Base-by-base conservation (phyloP, 2,888 invertebrate genomes). In the Steromphala cineraria region DNA sequence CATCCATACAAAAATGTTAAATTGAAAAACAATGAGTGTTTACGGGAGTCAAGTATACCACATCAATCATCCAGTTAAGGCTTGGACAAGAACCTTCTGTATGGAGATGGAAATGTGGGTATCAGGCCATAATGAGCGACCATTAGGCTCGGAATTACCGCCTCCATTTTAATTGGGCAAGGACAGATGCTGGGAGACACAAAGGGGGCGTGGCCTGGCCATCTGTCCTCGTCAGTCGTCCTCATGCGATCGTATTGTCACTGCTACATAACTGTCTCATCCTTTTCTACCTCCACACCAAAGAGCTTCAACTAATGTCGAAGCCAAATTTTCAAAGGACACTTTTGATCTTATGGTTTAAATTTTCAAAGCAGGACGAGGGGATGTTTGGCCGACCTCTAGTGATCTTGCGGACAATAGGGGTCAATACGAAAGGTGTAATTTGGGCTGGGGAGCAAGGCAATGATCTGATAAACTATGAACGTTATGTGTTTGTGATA, bases 201-300 rank as follows among this genome's bases (percentile, higher is more conserved):
- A 76, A 76, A 76, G 76, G n/a, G 55, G 76, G 76, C 53, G 76
- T 53, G 76, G 31, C 55, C 24, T 28, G 13, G 36, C 76, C 76
- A 76, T 76, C 76, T 76, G 76, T 53, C 76, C 76, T 55, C 76
- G 76, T 76, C 31, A 76, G 53, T 76, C 21, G 17, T 55, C 24
- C 40, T 24, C 21, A 28, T 28, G 55, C 8, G 15, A 24, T 15
- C 24, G 31, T 28, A 53, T 76, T 55, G 76, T 76, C 55, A 55
- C 19, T 24, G 52, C 28, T 53, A 24, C 76, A 55, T 55, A 31
- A 31, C n/a, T 36, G 76, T 55, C 76, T n/a, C 53, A 28, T 17
- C 53, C 28, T 74, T 17, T 74, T 1, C 1, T 5, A 46, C 10
- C 46, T 46, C 46, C 46, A 46, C 62, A 62, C 28, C 62, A 62